These are phyloP conservation scores for Chamaea fasciata DNA, from an alignment of 2,113 vertebrate genomes.

Conservation along the genomic window DNA sequence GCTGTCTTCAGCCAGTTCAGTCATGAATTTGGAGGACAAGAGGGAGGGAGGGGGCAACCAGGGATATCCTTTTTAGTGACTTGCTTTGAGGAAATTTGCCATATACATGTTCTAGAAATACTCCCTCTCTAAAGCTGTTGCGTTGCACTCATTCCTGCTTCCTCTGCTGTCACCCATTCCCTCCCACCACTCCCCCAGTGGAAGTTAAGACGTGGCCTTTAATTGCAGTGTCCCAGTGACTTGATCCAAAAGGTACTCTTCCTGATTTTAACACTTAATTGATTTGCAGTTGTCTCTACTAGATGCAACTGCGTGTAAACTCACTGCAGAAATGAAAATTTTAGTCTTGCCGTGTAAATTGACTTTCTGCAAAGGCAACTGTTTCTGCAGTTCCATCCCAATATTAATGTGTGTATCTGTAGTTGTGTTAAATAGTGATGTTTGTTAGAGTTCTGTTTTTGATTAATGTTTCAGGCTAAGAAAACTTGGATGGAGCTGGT, in stretches of 20 bases:
- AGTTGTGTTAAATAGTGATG: background rate
- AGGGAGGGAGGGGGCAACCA: background rate
- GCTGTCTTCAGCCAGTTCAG: background rate
- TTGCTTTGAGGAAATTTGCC: background rate
- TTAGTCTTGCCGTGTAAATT: background rate
- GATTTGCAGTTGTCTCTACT: background rate
- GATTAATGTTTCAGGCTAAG: conserved; percentile 41
- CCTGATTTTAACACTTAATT: background rate
- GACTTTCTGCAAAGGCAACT: conserved; percentile 5
- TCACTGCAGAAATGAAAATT: background rate
- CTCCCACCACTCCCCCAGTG: background rate
- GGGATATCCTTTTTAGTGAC: background rate
- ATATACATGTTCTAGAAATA: background rate
- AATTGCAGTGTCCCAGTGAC: background rate
- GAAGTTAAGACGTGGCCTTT: background rate
- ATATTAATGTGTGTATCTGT: background rate
- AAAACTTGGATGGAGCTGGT: conserved; percentile 29
- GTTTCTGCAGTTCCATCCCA: background rate
- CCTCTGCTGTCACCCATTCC: background rate
- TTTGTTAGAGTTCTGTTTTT: conserved; percentile 23
- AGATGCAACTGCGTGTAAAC: background rate
- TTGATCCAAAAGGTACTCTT: background rate
- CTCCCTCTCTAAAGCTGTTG: background rate
- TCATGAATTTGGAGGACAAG: background rate
- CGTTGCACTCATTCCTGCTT: background rate